Evolutionary conservation across 2,113 vertebrate genomes (phyloP), one percentile per base, ranked within the genome.

Genomic region (Tragelaphus imberbis): DNA sequence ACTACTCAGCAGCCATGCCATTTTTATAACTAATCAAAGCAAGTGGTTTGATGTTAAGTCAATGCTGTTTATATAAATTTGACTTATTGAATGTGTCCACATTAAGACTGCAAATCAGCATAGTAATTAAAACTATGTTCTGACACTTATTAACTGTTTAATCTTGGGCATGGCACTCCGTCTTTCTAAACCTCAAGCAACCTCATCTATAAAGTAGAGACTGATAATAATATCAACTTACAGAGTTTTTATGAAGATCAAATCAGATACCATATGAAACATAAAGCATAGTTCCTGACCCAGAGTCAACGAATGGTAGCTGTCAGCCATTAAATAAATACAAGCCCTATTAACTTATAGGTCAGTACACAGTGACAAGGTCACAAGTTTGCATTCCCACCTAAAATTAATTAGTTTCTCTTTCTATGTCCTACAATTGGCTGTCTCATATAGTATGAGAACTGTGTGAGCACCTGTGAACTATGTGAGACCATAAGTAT

Each of bases 11-110:
- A 94, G 56, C 8, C 44, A 86, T 12, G 30, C 0, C 21, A 59
- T 56, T 80, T 87, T 88, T 81, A 87, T 55, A 93, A 88, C 25
- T 93, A 91, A 71, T 89, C 81, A 96, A 94, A 86, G 21, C 68
- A 86, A 88, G 25, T 79, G 13, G 11, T 44, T 49, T 88, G 55
- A 85, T 77, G 17, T 44, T 58, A 84, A 85, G 47, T 86, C 55
- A 55, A 80, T 68, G 30, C 55, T 30, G 23, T 93, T 95, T 90
- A 90, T 81, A 81, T 33, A 75, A 56, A 89, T 84, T 25, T 89
- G 88, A 96, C 47, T 71, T 89, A 91, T 33, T 86, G 7, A 44
- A 61, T 58, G 51, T 79, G 47, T n/a, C 56, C 33, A 79, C n/a
- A 88, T 90, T 25, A 65, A 68, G 53, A 27, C 27, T 92, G 6